phyloP scores from a whole-genome alignment of 2,888 invertebrate genomes.

The Rhodophaea formosa region DNA sequence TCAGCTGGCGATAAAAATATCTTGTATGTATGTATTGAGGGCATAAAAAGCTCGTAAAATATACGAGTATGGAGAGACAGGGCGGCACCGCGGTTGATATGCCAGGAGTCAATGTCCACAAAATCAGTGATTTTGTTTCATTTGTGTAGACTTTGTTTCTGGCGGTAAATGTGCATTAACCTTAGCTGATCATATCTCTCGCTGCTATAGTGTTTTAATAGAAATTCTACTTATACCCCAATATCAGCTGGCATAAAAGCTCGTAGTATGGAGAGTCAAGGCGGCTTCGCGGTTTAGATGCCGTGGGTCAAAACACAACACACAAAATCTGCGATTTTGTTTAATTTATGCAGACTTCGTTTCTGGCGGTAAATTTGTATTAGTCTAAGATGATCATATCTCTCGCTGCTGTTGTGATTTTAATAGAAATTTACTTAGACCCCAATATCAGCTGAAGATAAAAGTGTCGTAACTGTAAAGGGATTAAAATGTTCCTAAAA shows the following conservation, averaged over 20 bases:
- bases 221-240: neutral
- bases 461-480: too few species aligned
- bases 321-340: neutral
- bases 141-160: neutral
- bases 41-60: constrained; percentile 9
- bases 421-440: neutral
- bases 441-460: neutral
- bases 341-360: neutral
- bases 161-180: neutral
- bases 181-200: neutral
- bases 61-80: constrained; percentile 4
- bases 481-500: too few species aligned
- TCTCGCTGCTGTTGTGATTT: neutral
- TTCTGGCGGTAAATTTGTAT: neutral
- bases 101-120: constrained; percentile 1
- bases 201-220: neutral
- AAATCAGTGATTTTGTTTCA: neutral
- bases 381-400: neutral
- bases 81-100: neutral
- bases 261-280: neutral
- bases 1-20: neutral
- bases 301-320: too few species aligned
- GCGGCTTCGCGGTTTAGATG: too few species aligned
- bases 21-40: neutral
- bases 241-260: neutral